phyloP scores from a whole-genome alignment of 2,888 invertebrate species.

The Miltochrista miniata region DNA sequence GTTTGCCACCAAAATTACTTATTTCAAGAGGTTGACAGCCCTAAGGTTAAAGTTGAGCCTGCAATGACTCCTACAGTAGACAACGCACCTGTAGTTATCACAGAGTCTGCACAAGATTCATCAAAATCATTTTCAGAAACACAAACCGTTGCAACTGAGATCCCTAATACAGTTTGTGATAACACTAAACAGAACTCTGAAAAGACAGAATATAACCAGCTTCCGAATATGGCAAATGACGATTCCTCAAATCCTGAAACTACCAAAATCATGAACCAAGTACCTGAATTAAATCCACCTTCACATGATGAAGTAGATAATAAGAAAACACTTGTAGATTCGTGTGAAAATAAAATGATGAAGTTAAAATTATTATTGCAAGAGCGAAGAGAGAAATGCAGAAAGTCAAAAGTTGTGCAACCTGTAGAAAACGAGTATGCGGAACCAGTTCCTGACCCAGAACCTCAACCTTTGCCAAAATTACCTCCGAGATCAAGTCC shows the following conservation, averaged over 20 bases:
- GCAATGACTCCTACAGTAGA: constrained; percentile 8
- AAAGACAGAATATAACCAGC: not conserved
- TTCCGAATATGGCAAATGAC: not conserved
- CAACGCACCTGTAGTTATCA: not conserved
- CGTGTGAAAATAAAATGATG: constrained; percentile 70
- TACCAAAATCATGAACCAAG: not conserved
- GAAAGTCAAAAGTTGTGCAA: constrained; percentile 20
- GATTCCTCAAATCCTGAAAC: constrained; percentile 15
- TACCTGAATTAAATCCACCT: not conserved
- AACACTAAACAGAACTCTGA: not conserved
- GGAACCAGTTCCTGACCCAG: constrained; percentile 5
- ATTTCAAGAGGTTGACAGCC: constrained; percentile 46
- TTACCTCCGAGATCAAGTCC: constrained; percentile 30
- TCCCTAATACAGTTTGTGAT: not conserved
- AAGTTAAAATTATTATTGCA: constrained; percentile 60
- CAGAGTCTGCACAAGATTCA: not conserved
- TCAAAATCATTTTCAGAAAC: not conserved
- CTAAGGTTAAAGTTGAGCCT: constrained; percentile 51
- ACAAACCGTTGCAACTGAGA: not conserved
- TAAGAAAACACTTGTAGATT: constrained; percentile 49
- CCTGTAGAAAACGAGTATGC: not conserved
- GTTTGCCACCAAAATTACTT: constrained; percentile 45
- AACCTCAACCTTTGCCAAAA: constrained; percentile 11
- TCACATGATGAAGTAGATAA: constrained; percentile 13
- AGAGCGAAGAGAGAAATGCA: constrained; percentile 40